Conservation (phyloP, 2,888 invertebrate species). For the Polydrusus tereticollis region DNA sequence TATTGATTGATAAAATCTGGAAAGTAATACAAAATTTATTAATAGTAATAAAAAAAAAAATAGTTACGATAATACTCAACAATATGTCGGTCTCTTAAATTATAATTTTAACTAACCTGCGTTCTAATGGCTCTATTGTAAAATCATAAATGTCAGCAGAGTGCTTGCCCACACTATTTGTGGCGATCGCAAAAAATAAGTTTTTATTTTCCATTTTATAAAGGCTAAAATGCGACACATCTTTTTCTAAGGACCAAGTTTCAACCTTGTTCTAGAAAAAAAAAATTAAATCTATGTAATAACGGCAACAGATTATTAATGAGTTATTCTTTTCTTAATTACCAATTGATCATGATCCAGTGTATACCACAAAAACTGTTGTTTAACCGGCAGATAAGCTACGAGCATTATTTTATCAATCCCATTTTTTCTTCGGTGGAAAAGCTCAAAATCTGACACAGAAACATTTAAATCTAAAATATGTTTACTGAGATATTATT, state of each 20-base stretch:
- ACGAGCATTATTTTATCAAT: slow-evolving; percentile 55
- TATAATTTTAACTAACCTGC: slow-evolving; percentile 58
- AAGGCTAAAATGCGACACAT: slow-evolving; percentile 55
- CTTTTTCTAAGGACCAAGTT: slow-evolving; percentile 49
- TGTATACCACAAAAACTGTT: slow-evolving; percentile 61
- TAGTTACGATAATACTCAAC: too few species aligned
- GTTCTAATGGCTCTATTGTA: slow-evolving; percentile 52
- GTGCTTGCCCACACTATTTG: slow-evolving; percentile 48
- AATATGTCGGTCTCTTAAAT: too few species aligned
- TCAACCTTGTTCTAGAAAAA: slow-evolving; percentile 51
- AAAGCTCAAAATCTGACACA: slow-evolving; percentile 53
- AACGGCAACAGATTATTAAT: neutral
- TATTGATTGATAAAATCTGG: slow-evolving; percentile 57
- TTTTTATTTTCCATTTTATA: slow-evolving; percentile 56
- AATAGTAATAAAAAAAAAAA: neutral
- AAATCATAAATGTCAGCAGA: slow-evolving; percentile 63
- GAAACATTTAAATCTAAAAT: slow-evolving; percentile 48
- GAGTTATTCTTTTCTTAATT: too few species aligned
- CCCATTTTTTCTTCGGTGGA: slow-evolving; percentile 53
- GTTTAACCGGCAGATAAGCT: slow-evolving; percentile 54
- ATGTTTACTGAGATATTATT: neutral
- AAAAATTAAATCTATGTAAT: neutral
- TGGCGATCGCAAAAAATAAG: slow-evolving; percentile 55
- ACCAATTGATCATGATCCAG: slow-evolving; percentile 55
- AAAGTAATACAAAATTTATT: slow-evolving; percentile 20